These are phyloP conservation scores for Acanthacorydalis orientalis DNA, from an alignment of 2,888 invertebrate species.

Conservation along the genomic window DNA sequence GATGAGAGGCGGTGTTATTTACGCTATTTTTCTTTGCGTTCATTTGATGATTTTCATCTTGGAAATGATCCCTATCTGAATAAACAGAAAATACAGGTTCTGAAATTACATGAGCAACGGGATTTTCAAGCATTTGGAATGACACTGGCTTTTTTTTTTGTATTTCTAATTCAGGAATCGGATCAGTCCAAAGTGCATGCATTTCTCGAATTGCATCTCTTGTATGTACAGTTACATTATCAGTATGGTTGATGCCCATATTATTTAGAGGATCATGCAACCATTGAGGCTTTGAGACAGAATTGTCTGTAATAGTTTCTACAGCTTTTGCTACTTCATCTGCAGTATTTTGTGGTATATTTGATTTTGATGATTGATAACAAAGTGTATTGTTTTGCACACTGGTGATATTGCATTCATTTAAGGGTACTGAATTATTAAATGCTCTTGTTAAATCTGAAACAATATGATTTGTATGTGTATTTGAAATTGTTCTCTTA, in stretches of 20 bases:
- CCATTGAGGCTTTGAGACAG: neutral
- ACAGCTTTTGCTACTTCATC: constrained; percentile 7
- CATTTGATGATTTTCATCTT: neutral
- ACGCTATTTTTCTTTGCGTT: too few relatives aligned
- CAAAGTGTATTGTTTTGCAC: neutral
- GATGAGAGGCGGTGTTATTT: too few relatives aligned
- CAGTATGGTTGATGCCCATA: constrained; percentile 33
- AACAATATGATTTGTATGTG: neutral
- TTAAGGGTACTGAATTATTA: neutral
- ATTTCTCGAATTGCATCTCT: constrained; percentile 51
- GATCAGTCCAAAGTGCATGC: constrained; percentile 36
- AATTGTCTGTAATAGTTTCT: constrained; percentile 2
- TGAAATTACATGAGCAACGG: neutral
- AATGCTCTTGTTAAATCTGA: neutral
- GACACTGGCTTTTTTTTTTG: neutral
- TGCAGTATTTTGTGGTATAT: constrained; percentile 4
- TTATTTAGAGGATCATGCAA: constrained; percentile 30
- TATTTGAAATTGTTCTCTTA: neutral
- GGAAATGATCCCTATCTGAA: neutral
- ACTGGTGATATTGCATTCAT: neutral
- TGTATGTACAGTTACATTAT: constrained; percentile 48
- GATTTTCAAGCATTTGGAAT: neutral
- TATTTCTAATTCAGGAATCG: neutral
- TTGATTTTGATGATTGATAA: neutral
- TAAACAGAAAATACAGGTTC: neutral